Evolutionary conservation across 23 tunicate species (phyloP).

Genomic region (Styela clava): DNA sequence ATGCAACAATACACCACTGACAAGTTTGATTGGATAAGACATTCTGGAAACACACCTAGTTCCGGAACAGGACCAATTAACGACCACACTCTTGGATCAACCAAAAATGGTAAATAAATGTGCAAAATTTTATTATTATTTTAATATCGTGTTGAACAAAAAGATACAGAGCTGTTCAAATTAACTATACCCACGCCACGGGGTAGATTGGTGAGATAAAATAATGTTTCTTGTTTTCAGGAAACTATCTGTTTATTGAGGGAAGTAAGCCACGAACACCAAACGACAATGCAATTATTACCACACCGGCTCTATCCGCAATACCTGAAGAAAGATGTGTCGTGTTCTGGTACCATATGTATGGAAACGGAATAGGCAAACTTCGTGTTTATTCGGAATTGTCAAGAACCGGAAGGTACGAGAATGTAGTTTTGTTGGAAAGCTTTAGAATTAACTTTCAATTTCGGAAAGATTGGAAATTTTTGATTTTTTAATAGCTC

Average conservation of each 20-base stretch:
- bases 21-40: constrained; percentile 64
- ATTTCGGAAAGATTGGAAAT: no score
- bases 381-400: constrained; percentile 47
- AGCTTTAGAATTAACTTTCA: no score
- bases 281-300: constrained; percentile 41
- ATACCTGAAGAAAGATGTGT: constrained; percentile 40
- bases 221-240: no score
- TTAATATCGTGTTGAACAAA: not conserved
- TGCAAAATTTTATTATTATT: no score
- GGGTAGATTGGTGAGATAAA: no score
- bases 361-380: constrained; percentile 57
- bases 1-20: constrained; percentile 48
- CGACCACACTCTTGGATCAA: constrained; percentile 58
- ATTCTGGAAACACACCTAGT: constrained; percentile 45
- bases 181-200: no score
- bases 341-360: constrained; percentile 87
- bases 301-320: constrained; percentile 43
- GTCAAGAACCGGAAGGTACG: constrained; percentile 10
- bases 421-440: not conserved
- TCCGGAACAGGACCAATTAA: constrained; percentile 61
- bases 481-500: no score
- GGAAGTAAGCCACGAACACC: constrained; percentile 51
- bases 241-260: constrained; percentile 71
- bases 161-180: no score
- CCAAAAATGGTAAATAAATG: constrained; percentile 30